Percentiles rank a stretch among this genome's conserved stretches.
Conservation (phyloP, 2,797 vertebrate species). For the Sebastes hubbsi region DNA sequence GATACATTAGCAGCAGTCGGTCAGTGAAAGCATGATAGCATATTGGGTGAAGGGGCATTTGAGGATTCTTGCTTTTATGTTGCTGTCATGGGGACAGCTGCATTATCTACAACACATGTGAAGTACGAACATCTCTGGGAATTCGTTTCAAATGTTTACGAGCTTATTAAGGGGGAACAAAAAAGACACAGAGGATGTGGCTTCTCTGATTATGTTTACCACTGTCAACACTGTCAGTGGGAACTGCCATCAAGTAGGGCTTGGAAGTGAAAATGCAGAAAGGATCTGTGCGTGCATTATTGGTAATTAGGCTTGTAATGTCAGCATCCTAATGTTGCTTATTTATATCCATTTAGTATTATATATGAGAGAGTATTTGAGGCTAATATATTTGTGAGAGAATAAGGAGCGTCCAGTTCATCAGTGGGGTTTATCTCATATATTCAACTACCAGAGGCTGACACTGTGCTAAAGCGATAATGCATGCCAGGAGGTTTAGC, state of each 20-base stretch:
- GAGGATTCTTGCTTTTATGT: constrained; percentile 24
- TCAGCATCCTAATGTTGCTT: neutral
- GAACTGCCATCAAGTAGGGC: neutral
- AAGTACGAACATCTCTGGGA: neutral
- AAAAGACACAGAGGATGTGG: neutral
- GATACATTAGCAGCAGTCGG: neutral
- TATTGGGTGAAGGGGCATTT: neutral
- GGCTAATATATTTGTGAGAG: neutral
- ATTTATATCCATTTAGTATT: neutral
- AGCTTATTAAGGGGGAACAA: constrained; percentile 10
- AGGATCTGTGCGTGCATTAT: neutral
- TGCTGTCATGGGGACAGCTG: neutral
- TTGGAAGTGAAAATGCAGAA: neutral
- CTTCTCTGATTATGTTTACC: constrained; percentile 13
- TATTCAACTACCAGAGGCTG: constrained; percentile 7
- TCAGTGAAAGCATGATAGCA: neutral
- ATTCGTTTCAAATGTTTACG: constrained; percentile 15
- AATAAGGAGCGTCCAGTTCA: neutral
- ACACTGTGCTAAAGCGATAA: neutral
- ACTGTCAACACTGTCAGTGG: constrained; percentile 3
- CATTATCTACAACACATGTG: neutral
- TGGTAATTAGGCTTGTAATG: neutral
- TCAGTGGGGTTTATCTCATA: neutral
- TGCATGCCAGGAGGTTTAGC: constrained; percentile 19
- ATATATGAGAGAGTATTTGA: neutral